These are phyloP conservation scores for Stichodactyla mertensii DNA, from an alignment of 64 coral and sea anemone genomes.

Conservation along the genomic window DNA sequence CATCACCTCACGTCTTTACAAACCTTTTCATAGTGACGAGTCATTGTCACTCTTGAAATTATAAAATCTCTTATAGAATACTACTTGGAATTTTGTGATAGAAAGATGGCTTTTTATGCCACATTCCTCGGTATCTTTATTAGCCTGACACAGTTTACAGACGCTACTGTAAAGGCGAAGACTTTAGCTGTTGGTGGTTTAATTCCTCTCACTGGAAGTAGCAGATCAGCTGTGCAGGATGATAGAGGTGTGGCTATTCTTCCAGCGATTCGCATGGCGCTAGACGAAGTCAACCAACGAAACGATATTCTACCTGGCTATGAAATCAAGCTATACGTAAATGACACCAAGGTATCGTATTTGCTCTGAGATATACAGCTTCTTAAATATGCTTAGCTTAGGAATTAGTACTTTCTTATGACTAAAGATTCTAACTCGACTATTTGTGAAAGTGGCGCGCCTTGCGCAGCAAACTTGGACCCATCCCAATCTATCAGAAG, in stretches of 20 bases:
- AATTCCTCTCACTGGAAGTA: constrained; percentile 33
- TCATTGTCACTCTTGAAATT: too few species aligned
- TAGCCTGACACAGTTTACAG: neutral
- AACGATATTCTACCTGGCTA: constrained; percentile 44
- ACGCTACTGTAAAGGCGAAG: neutral
- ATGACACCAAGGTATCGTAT: constrained; percentile 59
- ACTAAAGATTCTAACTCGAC: too few species aligned
- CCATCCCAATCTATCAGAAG: too few species aligned
- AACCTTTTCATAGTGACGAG: too few species aligned
- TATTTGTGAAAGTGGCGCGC: too few species aligned
- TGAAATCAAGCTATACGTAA: constrained; percentile 52
- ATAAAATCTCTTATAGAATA: neutral
- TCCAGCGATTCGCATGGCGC: constrained; percentile 35
- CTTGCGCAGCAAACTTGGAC: too few species aligned
- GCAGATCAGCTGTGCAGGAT: neutral
- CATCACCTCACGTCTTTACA: neutral
- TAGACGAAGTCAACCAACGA: constrained; percentile 53
- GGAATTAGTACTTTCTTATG: neutral
- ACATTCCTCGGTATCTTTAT: constrained; percentile 39
- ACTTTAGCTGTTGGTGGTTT: constrained; percentile 51
- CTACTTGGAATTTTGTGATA: neutral
- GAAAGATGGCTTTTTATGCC: neutral
- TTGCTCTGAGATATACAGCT: constrained; percentile 5
- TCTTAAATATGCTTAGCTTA: neutral
- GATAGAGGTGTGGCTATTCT: constrained; percentile 20